A percentile compares a stretch with the other conserved stretches of the same genome.
Conservation (phyloP, 2,113 vertebrate genomes). For the Thinocorus orbignyianus region DNA sequence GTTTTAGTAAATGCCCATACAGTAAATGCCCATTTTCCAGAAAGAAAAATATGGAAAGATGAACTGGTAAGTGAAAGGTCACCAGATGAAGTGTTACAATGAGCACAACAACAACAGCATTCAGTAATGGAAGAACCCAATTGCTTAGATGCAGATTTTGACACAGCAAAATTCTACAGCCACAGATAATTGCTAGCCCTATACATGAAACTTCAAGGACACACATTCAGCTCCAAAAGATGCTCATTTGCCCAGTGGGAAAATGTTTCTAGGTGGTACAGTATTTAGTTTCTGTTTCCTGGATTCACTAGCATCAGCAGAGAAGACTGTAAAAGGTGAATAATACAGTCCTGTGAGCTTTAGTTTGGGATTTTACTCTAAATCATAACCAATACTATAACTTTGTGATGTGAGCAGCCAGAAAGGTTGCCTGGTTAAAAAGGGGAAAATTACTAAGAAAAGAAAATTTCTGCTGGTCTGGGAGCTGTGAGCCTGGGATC, state of each 20-base stretch:
- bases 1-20: too few species aligned
- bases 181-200: not conserved
- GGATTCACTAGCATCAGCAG: not conserved
- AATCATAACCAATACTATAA: not conserved
- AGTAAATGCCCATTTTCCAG: not conserved
- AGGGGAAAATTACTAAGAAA: not conserved
- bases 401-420: not conserved
- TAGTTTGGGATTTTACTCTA: conserved; percentile 17
- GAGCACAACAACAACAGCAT: not conserved
- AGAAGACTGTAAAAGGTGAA: not conserved
- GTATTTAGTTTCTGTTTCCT: not conserved
- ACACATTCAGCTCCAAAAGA: not conserved
- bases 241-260: not conserved
- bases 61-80: not conserved
- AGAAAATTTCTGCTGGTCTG: not conserved
- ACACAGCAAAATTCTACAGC: not conserved
- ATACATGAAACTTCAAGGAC: not conserved
- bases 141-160: not conserved
- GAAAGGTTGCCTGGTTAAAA: not conserved
- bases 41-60: not conserved
- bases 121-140: not conserved
- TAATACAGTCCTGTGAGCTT: not conserved
- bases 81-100: not conserved
- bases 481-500: not conserved
- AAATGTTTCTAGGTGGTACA: not conserved